A percentile compares a stretch with the other conserved stretches of the same genome.
These are phyloP conservation scores for Steinernema khuongi DNA, from an alignment of 1,140 invertebrate genomes.

Conservation along the genomic window DNA sequence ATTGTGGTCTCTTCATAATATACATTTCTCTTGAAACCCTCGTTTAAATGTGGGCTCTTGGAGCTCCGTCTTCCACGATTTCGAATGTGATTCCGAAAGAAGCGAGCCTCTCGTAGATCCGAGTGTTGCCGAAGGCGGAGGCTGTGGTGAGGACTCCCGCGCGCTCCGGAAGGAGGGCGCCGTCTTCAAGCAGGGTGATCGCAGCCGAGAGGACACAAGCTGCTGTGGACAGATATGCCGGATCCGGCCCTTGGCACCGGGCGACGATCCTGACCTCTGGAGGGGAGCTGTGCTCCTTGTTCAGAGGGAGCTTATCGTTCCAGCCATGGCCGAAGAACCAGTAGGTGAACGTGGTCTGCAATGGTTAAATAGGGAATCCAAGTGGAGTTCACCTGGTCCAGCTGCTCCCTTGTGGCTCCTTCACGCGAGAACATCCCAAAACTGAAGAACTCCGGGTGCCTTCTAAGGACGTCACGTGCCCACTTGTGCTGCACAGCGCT, in stretches of 20 bases:
- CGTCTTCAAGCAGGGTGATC: constrained; percentile 72
- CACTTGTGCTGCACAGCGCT: constrained; percentile 67
- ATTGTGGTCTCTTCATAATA: too few relatives aligned
- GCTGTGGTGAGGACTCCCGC: constrained; percentile 54
- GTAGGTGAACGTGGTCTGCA: constrained; percentile 50
- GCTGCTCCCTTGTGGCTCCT: constrained; percentile 50
- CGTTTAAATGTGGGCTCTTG: too few relatives aligned
- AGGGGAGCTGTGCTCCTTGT: constrained; percentile 66
- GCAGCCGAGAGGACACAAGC: constrained; percentile 69
- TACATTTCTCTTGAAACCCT: too few relatives aligned
- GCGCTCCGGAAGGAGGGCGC: constrained; percentile 73
- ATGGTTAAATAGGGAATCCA: too few relatives aligned
- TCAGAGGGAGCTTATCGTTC: constrained; percentile 66
- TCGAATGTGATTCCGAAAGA: constrained; percentile 54
- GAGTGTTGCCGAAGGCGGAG: constrained; percentile 51
- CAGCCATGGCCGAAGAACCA: constrained; percentile 70
- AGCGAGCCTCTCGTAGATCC: constrained; percentile 52
- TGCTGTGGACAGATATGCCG: constrained; percentile 77
- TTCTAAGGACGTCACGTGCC: constrained; percentile 48
- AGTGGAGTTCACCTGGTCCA: too few relatives aligned
- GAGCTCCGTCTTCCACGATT: too few relatives aligned
- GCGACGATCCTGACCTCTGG: constrained; percentile 70
- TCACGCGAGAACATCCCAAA: constrained; percentile 50
- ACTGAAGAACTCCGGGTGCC: constrained; percentile 48
- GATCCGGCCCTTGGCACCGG: constrained; percentile 64